phyloP scores from a whole-genome alignment of 2,797 vertebrate genomes.

The Tachyglossus aculeatus region DNA sequence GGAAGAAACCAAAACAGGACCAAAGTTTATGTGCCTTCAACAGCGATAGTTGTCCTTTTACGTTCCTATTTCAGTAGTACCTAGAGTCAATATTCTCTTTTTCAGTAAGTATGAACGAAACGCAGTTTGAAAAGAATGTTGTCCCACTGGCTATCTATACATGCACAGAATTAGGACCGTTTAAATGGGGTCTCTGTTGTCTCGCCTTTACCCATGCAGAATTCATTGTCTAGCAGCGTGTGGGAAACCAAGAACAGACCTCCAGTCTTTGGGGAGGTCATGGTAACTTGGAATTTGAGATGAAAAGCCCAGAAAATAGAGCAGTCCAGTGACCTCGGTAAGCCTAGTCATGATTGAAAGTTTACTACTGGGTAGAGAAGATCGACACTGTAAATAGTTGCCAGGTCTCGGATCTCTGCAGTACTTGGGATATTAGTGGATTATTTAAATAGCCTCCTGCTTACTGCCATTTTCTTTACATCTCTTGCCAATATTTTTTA shows the following conservation, averaged over 20 bases:
- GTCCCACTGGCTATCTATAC: constrained; percentile 31
- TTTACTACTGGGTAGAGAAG: constrained; percentile 25
- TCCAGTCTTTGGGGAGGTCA: not conserved
- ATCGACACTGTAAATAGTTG: constrained; percentile 25
- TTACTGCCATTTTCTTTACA: constrained; percentile 40
- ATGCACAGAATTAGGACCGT: constrained; percentile 47
- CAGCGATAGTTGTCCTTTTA: constrained; percentile 70
- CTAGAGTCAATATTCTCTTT: constrained; percentile 53
- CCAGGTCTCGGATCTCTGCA: constrained; percentile 49
- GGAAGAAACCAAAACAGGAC: constrained; percentile 75
- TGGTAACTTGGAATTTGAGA: constrained; percentile 22
- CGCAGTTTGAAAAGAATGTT: constrained; percentile 54
- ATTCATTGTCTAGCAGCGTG: constrained; percentile 19
- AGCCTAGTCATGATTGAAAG: constrained; percentile 23
- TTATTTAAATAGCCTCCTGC: constrained; percentile 46
- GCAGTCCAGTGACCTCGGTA: constrained; percentile 39
- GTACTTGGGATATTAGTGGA: constrained; percentile 41
- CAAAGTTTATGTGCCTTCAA: constrained; percentile 89
- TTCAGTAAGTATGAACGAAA: constrained; percentile 53
- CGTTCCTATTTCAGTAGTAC: constrained; percentile 63
- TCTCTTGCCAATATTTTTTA: constrained; percentile 22
- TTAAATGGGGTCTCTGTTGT: constrained; percentile 45
- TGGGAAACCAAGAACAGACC: constrained; percentile 43
- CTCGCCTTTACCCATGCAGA: constrained; percentile 41
- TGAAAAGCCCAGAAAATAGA: constrained; percentile 37